Evolutionary conservation across 2,797 vertebrate species (phyloP), one percentile per base, ranked within the genome.

Genomic region (Halcyon smyrnensis): DNA sequence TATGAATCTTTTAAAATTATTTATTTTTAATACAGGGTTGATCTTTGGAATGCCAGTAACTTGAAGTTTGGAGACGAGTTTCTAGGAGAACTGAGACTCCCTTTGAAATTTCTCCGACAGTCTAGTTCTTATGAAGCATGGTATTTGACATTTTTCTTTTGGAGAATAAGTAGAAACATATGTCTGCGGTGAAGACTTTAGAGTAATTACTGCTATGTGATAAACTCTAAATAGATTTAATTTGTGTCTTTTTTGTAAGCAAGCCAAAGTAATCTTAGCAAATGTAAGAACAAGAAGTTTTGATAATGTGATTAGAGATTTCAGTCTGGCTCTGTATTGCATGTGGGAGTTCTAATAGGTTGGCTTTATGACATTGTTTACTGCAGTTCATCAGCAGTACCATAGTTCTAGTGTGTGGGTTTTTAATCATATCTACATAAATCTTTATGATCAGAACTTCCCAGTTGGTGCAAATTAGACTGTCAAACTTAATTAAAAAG

Each of bases 41-140:
- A 99, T 90, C 98, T 99, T 97, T 99, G 99, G 99, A 99, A 99
- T 43, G 99, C 99, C 97, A 99, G 99, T 96, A 99, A 99, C 97
- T 96, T 99, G 97, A 99, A 99, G 97, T 99, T 99, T 78, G 99
- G 99, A 60, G 99, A 99, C 0, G 99, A 99, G 97, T 99, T 99
- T 96, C 98, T 99, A 57, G 99, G 99, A 94, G 99, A 99, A 32
- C 98, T 99, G 41, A 98, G 99, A 41, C 98, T 99, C 77, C 99
- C 99, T 23, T 97, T 99, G 91, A 98, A 98, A 95, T 99, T 98
- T 65, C 97, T 99, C 85, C 98, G 99, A 60, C 99, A 99, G 96
- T 98, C 98, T 14, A 99, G 98, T 76, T 98, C 98, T 94, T 99
- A 99, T 0, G 99, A 99, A 54, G 99, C 99, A 93, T 99, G 99